Evolutionary conservation across 2,888 invertebrate species (phyloP), one percentile per base, ranked within the genome.

Genomic region (Noctua fimbriata): DNA sequence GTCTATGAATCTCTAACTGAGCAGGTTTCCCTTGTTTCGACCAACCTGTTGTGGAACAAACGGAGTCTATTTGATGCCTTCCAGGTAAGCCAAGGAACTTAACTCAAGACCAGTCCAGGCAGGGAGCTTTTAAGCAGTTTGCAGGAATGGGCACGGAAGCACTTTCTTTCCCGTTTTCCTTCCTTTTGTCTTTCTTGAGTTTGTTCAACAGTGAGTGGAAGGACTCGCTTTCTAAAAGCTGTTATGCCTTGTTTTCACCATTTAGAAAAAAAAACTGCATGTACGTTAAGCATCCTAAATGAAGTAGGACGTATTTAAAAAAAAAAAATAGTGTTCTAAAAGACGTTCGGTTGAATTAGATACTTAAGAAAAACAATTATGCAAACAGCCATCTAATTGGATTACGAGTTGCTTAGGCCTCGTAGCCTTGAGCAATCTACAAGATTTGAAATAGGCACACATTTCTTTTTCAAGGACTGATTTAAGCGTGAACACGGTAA

Each of bases 401-500:
- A 76, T 84, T 71, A 73, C 76, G 44, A 49, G 49, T 55, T 69
- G 65, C 49, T 49, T 44, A 36, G 71, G 49, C 24, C 49, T n/a
- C 16, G 16, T 67, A 70, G 72, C 58, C 75, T 76, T 70, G 71
- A 70, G 36, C 49, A 76, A 63, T 70, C 67, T 52, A 67, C 71
- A 76, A 63, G 55, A 72, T 82, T 81, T 74, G 65, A 32, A 81
- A 74, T 41, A 73, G 18, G 44, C 36, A 36, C 18, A 79, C 60
- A 63, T 74, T 81, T 74, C 12, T 79, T 73, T 80, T 49, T 36
- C 74, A 75, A 72, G 52, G 75, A 16, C 63, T 84, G 60, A 60
- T 83, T 76, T 63, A 10, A 55, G 28, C 75, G 58, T 75, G 65
- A 84, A 79, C n/a, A 69, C 76, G 76, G 72, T 73, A 78, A 87